Percentiles rank a stretch among this genome's conserved stretches.
Conservation (phyloP, 1,140 invertebrate genomes). For the Sycophila sp. region DNA sequence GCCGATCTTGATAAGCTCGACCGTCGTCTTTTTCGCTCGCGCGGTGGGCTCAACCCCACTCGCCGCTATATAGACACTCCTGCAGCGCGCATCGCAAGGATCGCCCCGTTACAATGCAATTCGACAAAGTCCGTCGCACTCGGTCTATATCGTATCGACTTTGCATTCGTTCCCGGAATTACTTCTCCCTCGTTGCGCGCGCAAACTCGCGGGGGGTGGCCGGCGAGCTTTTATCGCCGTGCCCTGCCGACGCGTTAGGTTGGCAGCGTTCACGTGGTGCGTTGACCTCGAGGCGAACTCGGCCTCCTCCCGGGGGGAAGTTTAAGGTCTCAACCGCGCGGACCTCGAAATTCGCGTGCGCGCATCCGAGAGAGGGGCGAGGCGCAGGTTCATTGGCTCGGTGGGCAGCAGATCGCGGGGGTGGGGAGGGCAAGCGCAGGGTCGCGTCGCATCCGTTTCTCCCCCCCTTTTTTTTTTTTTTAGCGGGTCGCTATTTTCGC, state of each 20-base stretch:
- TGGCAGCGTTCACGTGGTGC: constrained; percentile 44
- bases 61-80: no score
- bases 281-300: constrained; percentile 44
- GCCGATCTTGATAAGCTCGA: no score
- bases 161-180: background rate
- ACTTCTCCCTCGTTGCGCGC: background rate
- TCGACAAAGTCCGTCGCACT: background rate
- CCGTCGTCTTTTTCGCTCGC: no score
- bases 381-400: constrained; percentile 35
- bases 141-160: background rate
- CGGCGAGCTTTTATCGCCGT: background rate
- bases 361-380: constrained; percentile 36
- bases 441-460: constrained; percentile 22
- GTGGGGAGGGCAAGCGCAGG: constrained; percentile 33
- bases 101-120: background rate
- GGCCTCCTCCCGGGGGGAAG: constrained; percentile 41
- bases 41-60: no score
- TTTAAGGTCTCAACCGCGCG: constrained; percentile 57
- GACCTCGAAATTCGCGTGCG: constrained; percentile 14
- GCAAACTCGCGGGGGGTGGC: background rate
- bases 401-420: constrained; percentile 27
- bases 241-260: background rate
- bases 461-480: constrained; percentile 3
- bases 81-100: background rate
- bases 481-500: background rate